Evolutionary conservation across 2,888 invertebrate genomes (phyloP).

Genomic region (Melanostoma mellinum): DNA sequence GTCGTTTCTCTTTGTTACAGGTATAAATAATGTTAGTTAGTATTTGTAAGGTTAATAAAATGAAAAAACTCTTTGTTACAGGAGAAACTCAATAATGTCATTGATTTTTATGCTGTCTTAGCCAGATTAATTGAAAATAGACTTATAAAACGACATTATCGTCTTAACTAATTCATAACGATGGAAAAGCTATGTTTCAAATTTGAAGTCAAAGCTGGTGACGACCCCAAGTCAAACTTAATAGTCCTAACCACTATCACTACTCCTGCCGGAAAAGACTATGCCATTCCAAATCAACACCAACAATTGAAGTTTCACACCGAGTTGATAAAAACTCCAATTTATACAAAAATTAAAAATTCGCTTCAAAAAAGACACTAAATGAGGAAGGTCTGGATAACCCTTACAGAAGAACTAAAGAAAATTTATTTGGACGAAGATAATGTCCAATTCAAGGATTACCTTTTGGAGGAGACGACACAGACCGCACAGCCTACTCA

Average conservation of each 20-base stretch:
- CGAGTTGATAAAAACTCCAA: slow-evolving; percentile 19
- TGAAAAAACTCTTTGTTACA: no score
- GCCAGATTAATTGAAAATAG: background rate
- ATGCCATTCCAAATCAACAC: slow-evolving; percentile 17
- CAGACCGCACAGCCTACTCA: no score
- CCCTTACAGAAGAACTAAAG: slow-evolving; percentile 23
- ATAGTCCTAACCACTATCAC: slow-evolving; percentile 33
- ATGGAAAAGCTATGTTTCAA: slow-evolving; percentile 29
- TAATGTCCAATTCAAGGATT: slow-evolving; percentile 13
- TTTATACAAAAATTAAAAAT: slow-evolving; percentile 37
- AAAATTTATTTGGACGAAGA: slow-evolving; percentile 20
- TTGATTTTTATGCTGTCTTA: background rate
- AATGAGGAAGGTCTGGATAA: slow-evolving; percentile 32
- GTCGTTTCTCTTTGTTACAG: no score
- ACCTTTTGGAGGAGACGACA: no score
- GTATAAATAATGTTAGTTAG: no score
- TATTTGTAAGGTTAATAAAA: no score
- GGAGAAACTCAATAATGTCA: slow-evolving; percentile 2
- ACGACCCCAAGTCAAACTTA: slow-evolving; percentile 20
- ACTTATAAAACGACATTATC: slow-evolving; percentile 36
- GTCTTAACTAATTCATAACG: slow-evolving; percentile 26
- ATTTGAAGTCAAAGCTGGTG: slow-evolving; percentile 30
- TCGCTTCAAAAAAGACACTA: slow-evolving; percentile 24
- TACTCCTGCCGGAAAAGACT: slow-evolving; percentile 26
- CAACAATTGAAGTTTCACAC: slow-evolving; percentile 16